phyloP scores from a whole-genome alignment of 2,888 invertebrate genomes.

The Bimastos eiseni region DNA sequence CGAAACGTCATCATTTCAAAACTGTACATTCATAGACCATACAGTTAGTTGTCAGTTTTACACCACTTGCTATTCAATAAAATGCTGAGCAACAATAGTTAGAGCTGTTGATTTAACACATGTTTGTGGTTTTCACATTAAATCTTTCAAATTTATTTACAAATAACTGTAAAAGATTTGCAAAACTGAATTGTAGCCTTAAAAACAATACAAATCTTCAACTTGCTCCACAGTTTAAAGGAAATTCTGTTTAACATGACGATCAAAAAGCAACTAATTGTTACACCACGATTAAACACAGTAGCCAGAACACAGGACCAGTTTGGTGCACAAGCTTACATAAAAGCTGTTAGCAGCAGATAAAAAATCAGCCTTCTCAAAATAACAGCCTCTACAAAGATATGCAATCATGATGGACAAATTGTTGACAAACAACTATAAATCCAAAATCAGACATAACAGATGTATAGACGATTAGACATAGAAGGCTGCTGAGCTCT shows the following conservation, averaged over 20 bases:
- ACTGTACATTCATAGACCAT: neutral
- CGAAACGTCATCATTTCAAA: neutral
- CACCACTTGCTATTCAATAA: neutral
- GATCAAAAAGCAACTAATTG: neutral
- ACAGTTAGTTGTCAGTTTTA: neutral
- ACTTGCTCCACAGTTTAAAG: neutral
- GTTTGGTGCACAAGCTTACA: neutral
- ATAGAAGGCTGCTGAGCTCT: neutral
- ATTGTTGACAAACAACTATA: neutral
- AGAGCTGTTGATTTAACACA: neutral
- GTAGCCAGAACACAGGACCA: neutral
- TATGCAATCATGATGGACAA: conserved; percentile 13
- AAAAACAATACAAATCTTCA: conserved; percentile 2
- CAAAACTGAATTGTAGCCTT: neutral
- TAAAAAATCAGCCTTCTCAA: neutral
- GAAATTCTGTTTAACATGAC: neutral
- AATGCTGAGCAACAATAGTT: neutral
- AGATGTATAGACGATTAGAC: neutral
- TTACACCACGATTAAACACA: neutral
- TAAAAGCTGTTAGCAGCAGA: conserved; percentile 3
- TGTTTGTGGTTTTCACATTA: conserved; percentile 1
- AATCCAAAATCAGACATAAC: neutral
- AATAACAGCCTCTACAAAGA: neutral
- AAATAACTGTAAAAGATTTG: neutral
- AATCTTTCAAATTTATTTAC: neutral